Base-by-base conservation (phyloP, 1,140 invertebrate genomes). In the Vanessa atalanta region DNA sequence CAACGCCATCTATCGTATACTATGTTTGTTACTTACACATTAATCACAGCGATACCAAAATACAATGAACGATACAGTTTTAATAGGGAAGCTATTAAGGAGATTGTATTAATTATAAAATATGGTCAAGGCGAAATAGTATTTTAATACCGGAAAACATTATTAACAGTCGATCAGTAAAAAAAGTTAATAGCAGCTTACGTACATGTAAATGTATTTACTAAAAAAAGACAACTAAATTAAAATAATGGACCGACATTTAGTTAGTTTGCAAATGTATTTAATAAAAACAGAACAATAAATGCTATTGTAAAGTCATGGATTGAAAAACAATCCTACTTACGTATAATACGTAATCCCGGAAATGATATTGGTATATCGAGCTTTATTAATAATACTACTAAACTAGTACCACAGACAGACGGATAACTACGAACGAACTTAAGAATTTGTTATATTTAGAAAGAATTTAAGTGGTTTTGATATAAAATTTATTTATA, bases 1-100 rank as follows among this genome's bases (percentile, higher is more conserved):
- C 20, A 57, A 14, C 53, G 53, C 53, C 53, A 57, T 57, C 53
- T 57, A 23, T 57, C 11, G 20, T 26, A 23, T 26, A 13, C 26
- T 12, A 64, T 64, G 60, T 23, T 63, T 63, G 13, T n/a, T 57
- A 23, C 26, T 15, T 0, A 23, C 53, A 16, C 53, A 57, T 57
- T 16, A 57, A 57, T 57, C 53, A 57, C 53, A 57, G 53, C 16
- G 12, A 57, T 23, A 20, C 47, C 47, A 5, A 65, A 65, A 47
- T 61, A 31, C 57, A 61, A 37, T 51, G 8, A n/a, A 7, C 53
- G 20, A 63, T 63, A 50, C 47, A 37, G 20, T 37, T 48, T 72
- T 65, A 65, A 65, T 31, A 48, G 63, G 70, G 50, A 72, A 72
- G 70, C 70, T 23, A 65, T 72, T 72, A 65, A 57, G 11, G 48